Conservation (phyloP, 1,140 invertebrate genomes). For the Euglossa dilemma region DNA sequence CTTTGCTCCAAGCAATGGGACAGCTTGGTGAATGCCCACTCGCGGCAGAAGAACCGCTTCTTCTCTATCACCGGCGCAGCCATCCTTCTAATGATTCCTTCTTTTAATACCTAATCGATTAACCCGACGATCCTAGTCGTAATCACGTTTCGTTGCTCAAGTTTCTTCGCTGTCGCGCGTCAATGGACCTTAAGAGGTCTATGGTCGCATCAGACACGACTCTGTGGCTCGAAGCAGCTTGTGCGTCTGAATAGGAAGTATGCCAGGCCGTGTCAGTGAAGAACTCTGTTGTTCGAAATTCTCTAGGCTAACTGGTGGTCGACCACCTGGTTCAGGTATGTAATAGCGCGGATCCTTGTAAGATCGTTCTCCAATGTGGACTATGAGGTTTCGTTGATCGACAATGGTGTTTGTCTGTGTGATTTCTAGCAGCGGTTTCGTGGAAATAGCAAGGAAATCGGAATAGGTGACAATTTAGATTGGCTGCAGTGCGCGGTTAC, state of each 20-base stretch:
- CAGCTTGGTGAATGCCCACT: conserved; percentile 98
- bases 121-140: background rate
- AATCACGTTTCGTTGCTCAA: conserved; percentile 10
- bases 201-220: conserved; percentile 25
- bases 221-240: background rate
- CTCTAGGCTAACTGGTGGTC: background rate
- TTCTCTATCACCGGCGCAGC: conserved; percentile 83
- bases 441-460: background rate
- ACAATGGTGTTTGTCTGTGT: background rate
- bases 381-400: background rate
- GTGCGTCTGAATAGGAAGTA: background rate
- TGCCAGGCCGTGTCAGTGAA: conserved; percentile 11
- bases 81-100: conserved; percentile 66
- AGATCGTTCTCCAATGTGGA: background rate
- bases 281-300: background rate
- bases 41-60: conserved; percentile 91
- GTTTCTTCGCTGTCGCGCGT: background rate
- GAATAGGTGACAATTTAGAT: conserved; percentile 33
- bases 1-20: conserved; percentile 93
- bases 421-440: background rate
- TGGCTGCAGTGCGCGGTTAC: conserved; percentile 38
- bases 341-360: background rate
- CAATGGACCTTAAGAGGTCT: background rate
- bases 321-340: background rate
- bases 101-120: background rate